Evolutionary conservation across 2,888 invertebrate genomes (phyloP).

Genomic region (Aradus depressus): DNA sequence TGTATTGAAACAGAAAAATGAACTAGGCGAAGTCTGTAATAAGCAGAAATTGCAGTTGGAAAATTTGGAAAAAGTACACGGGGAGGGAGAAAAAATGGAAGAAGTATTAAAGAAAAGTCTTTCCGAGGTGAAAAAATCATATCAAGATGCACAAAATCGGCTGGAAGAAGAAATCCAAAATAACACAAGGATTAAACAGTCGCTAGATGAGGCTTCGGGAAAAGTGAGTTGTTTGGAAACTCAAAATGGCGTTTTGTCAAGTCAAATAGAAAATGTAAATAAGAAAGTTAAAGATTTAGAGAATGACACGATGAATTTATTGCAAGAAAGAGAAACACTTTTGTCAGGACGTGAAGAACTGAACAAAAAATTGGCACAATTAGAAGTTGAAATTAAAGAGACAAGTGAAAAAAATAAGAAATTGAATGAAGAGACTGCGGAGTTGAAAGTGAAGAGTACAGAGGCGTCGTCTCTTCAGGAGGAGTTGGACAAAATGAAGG

Average conservation of each 20-base stretch:
- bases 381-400: slow-evolving; percentile 12
- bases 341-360: slow-evolving; percentile 40
- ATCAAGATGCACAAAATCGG: slow-evolving; percentile 40
- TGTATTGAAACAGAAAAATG: slow-evolving; percentile 30
- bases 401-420: slow-evolving; percentile 11
- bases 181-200: slow-evolving; percentile 19
- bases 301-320: slow-evolving; percentile 34
- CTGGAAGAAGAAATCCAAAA: slow-evolving; percentile 36
- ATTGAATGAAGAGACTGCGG: slow-evolving; percentile 8
- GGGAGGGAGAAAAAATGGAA: slow-evolving; percentile 10
- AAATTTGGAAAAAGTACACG: too few species aligned
- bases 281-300: slow-evolving; percentile 33
- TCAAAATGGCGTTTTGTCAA: neutral
- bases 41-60: slow-evolving; percentile 20
- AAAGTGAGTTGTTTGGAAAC: slow-evolving; percentile 4
- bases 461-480: slow-evolving; percentile 4
- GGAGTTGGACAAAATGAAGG: slow-evolving; percentile 9
- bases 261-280: slow-evolving; percentile 4
- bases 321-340: slow-evolving; percentile 38
- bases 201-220: slow-evolving; percentile 13
- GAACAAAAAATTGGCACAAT: slow-evolving; percentile 33
- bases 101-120: slow-evolving; percentile 16
- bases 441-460: slow-evolving; percentile 1
- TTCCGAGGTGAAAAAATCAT: slow-evolving; percentile 37
- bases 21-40: slow-evolving; percentile 16